Conservation (phyloP, 2,797 vertebrate species). For the Limnodromus scolopaceus region DNA sequence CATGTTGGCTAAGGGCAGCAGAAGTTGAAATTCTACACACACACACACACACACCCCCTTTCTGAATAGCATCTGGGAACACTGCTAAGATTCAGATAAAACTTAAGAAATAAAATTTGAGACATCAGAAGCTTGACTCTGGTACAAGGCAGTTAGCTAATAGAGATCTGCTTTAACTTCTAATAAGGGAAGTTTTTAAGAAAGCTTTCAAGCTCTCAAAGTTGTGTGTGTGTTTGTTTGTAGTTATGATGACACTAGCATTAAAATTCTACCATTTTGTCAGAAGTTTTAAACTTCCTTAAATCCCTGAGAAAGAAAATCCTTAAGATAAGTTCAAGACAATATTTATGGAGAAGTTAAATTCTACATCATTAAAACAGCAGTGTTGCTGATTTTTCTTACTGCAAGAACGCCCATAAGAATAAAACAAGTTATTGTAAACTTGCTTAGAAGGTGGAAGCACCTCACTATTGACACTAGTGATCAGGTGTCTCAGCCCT, state of each 20-base stretch:
- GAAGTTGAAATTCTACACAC: not conserved
- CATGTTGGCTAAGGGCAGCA: not conserved
- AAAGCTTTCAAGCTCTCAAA: not conserved
- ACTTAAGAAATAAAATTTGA: not conserved
- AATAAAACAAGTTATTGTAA: not conserved
- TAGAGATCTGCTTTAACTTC: not conserved
- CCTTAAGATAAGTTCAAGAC: not conserved
- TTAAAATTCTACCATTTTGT: not conserved
- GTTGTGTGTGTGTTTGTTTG: not conserved
- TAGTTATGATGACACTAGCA: not conserved
- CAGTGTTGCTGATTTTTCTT: not conserved
- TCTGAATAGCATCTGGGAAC: not conserved
- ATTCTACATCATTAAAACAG: not conserved
- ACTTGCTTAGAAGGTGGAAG: not conserved
- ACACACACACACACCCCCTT: fast-evolving
- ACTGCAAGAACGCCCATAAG: not conserved
- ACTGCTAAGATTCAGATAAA: not conserved
- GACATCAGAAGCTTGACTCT: not conserved
- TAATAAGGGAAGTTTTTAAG: not conserved
- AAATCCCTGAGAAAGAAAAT: not conserved
- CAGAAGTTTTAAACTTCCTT: not conserved
- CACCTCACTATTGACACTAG: not conserved
- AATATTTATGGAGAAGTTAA: not conserved
- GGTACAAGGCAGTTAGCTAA: not conserved
- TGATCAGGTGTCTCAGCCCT: not conserved